These are phyloP conservation scores for Narcine bancroftii DNA, from an alignment of 2,113 vertebrate species.

Conservation along the genomic window DNA sequence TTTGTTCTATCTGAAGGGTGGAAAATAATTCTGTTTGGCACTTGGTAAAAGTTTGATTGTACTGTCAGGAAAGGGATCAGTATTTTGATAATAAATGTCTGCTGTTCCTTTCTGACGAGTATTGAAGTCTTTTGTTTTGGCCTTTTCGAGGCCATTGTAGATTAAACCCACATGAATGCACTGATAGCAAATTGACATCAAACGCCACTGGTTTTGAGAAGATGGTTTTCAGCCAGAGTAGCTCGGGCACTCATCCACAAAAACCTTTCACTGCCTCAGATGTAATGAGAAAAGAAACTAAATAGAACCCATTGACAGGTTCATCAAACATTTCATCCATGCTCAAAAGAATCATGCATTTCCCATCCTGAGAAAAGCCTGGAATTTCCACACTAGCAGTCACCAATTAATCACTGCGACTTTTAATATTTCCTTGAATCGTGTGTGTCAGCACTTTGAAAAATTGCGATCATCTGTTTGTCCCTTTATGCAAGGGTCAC, in stretches of 20 bases:
- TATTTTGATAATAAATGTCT: conserved; percentile 67
- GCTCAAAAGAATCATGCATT: conserved; percentile 15
- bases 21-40: conserved; percentile 55
- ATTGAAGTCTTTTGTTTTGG: conserved; percentile 59
- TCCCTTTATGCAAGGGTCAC: neutral
- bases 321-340: conserved; percentile 29
- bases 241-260: conserved; percentile 30
- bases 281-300: conserved; percentile 5
- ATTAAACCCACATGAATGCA: conserved; percentile 57
- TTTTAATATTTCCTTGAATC: conserved; percentile 22
- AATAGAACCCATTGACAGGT: conserved; percentile 21
- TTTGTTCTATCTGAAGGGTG: conserved; percentile 55
- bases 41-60: conserved; percentile 50
- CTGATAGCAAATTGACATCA: conserved; percentile 42
- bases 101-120: conserved; percentile 53
- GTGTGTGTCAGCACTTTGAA: neutral
- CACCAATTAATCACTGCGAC: neutral
- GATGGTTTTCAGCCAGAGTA: conserved; percentile 15
- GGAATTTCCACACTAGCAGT: conserved; percentile 13
- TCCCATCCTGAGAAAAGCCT: conserved; percentile 22
- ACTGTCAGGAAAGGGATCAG: conserved; percentile 57
- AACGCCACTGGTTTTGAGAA: conserved; percentile 39
- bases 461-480: neutral
- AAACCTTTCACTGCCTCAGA: conserved; percentile 14
- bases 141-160: conserved; percentile 43